Evolutionary conservation across 2,797 vertebrate species (phyloP).

Genomic region (Enteromius mattozi): DNA sequence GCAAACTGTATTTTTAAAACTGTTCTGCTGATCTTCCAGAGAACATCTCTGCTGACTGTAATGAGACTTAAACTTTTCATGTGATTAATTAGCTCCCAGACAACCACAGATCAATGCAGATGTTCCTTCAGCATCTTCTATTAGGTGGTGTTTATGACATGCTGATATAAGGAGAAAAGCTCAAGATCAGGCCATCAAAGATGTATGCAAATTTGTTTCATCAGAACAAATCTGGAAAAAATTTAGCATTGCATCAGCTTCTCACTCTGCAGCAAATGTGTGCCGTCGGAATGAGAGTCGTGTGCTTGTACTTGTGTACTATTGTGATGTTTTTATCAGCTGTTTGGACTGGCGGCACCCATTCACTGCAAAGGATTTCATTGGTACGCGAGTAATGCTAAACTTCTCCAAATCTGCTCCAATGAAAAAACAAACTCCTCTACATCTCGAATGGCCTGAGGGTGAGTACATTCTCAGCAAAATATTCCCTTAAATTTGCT

Average conservation of each 20-base stretch:
- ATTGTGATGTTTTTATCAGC: not conserved
- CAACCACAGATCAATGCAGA: not conserved
- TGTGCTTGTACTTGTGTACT: not conserved
- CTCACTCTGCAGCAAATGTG: not conserved
- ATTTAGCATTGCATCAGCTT: not conserved
- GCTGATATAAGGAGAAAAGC: not conserved
- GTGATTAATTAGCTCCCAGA: not conserved
- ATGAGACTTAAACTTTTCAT: not conserved
- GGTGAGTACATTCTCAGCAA: not conserved
- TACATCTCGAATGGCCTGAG: not conserved
- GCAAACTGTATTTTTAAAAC: not conserved
- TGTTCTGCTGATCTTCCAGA: not conserved
- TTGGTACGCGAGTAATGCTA: not conserved
- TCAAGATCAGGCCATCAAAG: not conserved
- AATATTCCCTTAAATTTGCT: not conserved
- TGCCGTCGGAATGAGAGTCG: not conserved
- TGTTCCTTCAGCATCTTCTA: not conserved
- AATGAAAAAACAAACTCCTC: not conserved
- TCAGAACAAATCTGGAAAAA: not conserved
- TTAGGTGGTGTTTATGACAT: not conserved
- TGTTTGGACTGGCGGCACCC: not conserved
- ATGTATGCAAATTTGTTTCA: not conserved
- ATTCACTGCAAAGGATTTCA: not conserved
- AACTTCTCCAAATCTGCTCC: not conserved
- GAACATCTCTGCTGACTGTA: not conserved